These are phyloP conservation scores for Trachelipus rathkii DNA, from an alignment of 1,140 invertebrate genomes.

Conservation along the genomic window DNA sequence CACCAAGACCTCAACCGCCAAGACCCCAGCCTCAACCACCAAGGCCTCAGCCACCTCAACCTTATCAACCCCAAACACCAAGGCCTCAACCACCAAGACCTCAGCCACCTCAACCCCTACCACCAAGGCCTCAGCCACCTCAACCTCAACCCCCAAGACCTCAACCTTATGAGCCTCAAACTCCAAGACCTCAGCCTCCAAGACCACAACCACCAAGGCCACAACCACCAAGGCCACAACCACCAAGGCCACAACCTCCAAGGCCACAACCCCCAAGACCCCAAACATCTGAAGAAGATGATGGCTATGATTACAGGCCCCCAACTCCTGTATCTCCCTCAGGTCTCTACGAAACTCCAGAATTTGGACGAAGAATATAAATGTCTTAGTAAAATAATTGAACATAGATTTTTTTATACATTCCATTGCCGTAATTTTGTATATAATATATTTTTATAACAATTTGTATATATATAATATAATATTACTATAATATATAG, in stretches of 20 bases:
- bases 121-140: background rate
- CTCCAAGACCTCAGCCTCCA: background rate
- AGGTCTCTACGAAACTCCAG: constrained; percentile 27
- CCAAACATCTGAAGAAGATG: background rate
- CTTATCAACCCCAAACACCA: background rate
- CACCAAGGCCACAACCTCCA: background rate
- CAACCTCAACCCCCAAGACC: background rate
- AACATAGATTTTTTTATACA: background rate
- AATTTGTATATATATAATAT: background rate
- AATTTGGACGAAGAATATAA: constrained; percentile 4
- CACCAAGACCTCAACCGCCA: too few species aligned
- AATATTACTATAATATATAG: background rate
- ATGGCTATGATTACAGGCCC: background rate
- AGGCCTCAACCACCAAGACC: background rate
- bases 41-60: background rate
- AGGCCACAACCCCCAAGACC: constrained; percentile 1
- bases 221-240: background rate
- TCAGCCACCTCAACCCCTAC: background rate
- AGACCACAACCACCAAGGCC: background rate
- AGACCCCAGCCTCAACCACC: too few species aligned
- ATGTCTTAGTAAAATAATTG: background rate
- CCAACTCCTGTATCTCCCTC: constrained; percentile 9
- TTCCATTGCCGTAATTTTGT: background rate
- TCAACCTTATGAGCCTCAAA: background rate
- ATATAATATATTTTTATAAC: background rate